phyloP scores from a whole-genome alignment of 1,140 invertebrate genomes.

The Drosophila sulfurigaster region DNA sequence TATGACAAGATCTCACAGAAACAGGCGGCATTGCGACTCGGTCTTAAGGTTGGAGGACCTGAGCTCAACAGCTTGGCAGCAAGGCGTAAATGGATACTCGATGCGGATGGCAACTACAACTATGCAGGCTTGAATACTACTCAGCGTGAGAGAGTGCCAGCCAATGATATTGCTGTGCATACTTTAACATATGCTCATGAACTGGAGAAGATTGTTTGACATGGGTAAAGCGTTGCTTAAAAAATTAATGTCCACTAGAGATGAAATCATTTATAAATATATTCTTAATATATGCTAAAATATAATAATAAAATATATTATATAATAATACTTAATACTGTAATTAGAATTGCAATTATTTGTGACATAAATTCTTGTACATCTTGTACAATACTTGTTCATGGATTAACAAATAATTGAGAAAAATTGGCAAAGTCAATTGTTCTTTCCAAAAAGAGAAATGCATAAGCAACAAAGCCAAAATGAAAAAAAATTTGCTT shows the following conservation, averaged over 20 bases:
- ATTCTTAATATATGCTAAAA: no score
- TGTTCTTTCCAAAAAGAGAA: neutral
- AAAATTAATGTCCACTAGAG: no score
- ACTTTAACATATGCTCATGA: conserved; percentile 98
- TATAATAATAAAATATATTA: no score
- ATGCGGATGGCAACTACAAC: conserved; percentile 91
- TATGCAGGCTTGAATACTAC: conserved; percentile 90
- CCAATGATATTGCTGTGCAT: conserved; percentile 94
- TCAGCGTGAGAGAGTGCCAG: conserved; percentile 93
- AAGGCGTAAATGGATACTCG: conserved; percentile 92
- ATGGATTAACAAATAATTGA: neutral
- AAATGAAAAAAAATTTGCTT: neutral
- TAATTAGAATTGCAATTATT: no score
- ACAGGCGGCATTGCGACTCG: conserved; percentile 95
- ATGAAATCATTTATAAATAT: no score
- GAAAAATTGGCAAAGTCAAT: neutral
- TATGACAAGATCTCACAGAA: conserved; percentile 95
- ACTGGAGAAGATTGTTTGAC: conserved; percentile 98
- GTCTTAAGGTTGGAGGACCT: conserved; percentile 90
- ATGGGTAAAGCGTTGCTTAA: conserved; percentile 43
- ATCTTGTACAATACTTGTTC: no score
- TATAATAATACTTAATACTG: no score
- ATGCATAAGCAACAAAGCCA: neutral
- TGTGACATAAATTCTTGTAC: no score
- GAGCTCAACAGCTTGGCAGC: conserved; percentile 91